Evolutionary conservation across 1,140 invertebrate species (phyloP).

Genomic region (Aphaenogaster rudis): DNA sequence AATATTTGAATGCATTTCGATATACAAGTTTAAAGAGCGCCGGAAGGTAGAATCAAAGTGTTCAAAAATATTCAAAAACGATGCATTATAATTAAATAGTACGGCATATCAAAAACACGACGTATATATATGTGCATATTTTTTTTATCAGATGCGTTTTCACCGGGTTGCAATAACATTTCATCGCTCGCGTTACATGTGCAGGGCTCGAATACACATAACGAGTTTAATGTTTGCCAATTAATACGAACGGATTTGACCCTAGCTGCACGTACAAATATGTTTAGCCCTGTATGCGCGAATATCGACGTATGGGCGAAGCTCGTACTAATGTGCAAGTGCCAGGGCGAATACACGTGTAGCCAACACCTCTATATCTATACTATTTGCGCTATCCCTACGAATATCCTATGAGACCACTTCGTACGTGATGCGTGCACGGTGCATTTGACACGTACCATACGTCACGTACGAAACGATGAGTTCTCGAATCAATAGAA

Average conservation of each 20-base stretch:
- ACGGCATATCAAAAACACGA: slow-evolving; percentile 1
- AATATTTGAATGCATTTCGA: slow-evolving; percentile 30
- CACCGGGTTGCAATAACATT: slow-evolving; percentile 53
- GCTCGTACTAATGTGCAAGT: slow-evolving; percentile 53
- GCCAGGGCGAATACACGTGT: slow-evolving; percentile 33
- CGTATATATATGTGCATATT: background rate
- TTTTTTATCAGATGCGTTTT: slow-evolving; percentile 53
- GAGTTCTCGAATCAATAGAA: slow-evolving; percentile 66
- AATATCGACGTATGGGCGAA: slow-evolving; percentile 48
- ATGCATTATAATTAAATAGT: slow-evolving; percentile 27
- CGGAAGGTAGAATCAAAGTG: background rate
- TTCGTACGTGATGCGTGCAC: slow-evolving; percentile 71
- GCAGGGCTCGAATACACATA: slow-evolving; percentile 39
- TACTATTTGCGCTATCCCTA: slow-evolving; percentile 36
- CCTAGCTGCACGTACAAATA: slow-evolving; percentile 56
- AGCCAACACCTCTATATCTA: background rate
- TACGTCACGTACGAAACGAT: slow-evolving; percentile 71
- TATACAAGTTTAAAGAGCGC: background rate
- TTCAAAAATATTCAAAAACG: slow-evolving; percentile 37
- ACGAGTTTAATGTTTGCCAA: slow-evolving; percentile 65
- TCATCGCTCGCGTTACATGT: slow-evolving; percentile 21
- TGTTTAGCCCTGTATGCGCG: slow-evolving; percentile 48
- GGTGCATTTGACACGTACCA: slow-evolving; percentile 75
- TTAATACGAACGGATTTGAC: slow-evolving; percentile 63
- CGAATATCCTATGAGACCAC: slow-evolving; percentile 72